phyloP scores from a whole-genome alignment of 2,797 vertebrate species.

The Hoplostethus mediterraneus region DNA sequence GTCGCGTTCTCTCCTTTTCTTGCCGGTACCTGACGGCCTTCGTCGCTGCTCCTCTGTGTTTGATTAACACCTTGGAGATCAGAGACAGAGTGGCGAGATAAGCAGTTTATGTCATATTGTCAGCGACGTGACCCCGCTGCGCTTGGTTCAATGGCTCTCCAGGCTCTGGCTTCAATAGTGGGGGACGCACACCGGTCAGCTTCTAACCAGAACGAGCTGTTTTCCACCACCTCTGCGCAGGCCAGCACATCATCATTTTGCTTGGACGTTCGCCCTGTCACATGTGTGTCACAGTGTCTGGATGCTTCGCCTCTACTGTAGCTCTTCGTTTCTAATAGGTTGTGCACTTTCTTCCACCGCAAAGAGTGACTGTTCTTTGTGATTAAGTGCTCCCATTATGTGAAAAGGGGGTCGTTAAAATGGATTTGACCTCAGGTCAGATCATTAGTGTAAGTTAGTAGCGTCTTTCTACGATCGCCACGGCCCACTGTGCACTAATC shows the following conservation, averaged over 20 bases:
- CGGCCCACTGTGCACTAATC: background rate
- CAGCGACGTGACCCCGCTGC: slow-evolving; percentile 17
- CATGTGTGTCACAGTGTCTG: slow-evolving; percentile 66
- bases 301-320: slow-evolving; percentile 54
- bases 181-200: slow-evolving; percentile 52
- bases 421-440: background rate
- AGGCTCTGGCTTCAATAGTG: slow-evolving; percentile 32
- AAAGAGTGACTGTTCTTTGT: slow-evolving; percentile 22
- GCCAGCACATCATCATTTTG: slow-evolving; percentile 67
- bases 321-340: slow-evolving; percentile 14
- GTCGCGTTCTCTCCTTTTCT: slow-evolving; percentile 1
- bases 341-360: slow-evolving; percentile 27
- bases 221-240: slow-evolving; percentile 62
- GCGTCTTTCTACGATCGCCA: background rate
- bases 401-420: slow-evolving; percentile 15
- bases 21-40: slow-evolving; percentile 5
- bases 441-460: slow-evolving; percentile 7
- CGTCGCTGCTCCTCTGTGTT: slow-evolving; percentile 31
- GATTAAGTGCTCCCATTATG: slow-evolving; percentile 27
- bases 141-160: slow-evolving; percentile 19
- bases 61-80: slow-evolving; percentile 38
- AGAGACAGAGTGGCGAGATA: slow-evolving; percentile 23
- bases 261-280: slow-evolving; percentile 64
- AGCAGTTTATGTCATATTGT: slow-evolving; percentile 31
- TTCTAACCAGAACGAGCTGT: slow-evolving; percentile 71